Conservation (phyloP, 2,113 vertebrate genomes). For the Cavia porcellus region DNA sequence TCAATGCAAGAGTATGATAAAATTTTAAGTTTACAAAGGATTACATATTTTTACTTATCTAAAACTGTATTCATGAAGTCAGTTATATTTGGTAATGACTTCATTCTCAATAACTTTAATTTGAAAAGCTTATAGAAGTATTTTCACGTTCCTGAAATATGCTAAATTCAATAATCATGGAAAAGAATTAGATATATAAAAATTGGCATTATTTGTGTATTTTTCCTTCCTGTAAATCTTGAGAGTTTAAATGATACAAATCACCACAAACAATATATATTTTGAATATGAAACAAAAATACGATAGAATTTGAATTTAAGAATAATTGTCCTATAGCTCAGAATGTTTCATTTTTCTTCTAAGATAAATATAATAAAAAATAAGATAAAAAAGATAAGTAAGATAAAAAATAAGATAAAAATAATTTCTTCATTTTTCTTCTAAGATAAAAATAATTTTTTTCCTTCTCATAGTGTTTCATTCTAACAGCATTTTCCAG, state of each 20-base stretch:
- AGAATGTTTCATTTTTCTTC: background rate
- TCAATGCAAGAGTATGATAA: background rate
- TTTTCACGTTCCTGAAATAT: background rate
- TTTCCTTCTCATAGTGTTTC: background rate
- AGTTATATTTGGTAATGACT: too few species aligned
- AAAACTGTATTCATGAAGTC: background rate
- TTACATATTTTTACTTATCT: background rate
- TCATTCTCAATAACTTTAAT: too few species aligned
- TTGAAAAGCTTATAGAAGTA: too few species aligned
- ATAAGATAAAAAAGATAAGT: background rate
- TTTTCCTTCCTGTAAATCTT: background rate
- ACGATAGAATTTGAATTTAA: background rate
- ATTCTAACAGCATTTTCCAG: background rate
- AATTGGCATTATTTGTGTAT: background rate
- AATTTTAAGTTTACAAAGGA: slow-evolving; percentile 18
- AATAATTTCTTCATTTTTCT: background rate
- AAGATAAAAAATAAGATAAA: background rate
- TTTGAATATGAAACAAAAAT: background rate
- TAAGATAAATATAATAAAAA: background rate
- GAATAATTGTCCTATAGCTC: background rate
- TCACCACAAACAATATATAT: background rate
- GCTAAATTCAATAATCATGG: background rate
- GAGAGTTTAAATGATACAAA: background rate
- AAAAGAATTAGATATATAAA: background rate
- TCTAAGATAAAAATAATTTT: background rate